phyloP scores from a whole-genome alignment of 2,113 vertebrate species.

The Percopsis transmontana region DNA sequence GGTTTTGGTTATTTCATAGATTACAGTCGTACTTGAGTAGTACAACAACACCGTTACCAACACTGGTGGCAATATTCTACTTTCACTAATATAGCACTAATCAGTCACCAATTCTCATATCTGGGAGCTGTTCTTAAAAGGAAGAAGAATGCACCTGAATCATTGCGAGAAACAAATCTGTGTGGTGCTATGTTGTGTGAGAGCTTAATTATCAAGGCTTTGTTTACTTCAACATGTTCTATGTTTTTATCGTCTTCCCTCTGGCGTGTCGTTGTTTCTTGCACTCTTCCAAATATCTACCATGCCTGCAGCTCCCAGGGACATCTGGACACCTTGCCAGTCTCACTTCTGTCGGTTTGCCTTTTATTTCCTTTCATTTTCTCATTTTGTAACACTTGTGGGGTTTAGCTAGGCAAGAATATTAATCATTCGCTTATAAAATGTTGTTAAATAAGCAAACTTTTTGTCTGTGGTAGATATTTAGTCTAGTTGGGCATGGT shows the following conservation, averaged over 20 bases:
- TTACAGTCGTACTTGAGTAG: background rate
- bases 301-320: conserved; percentile 47
- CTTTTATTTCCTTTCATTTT: conserved; percentile 36
- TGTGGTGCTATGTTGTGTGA: conserved; percentile 1
- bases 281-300: conserved; percentile 43
- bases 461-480: conserved; percentile 6
- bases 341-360: conserved; percentile 1
- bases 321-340: conserved; percentile 49
- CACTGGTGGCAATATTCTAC: background rate
- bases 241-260: conserved; percentile 40
- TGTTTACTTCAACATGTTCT: conserved; percentile 40
- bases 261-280: conserved; percentile 47
- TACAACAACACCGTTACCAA: too few species aligned
- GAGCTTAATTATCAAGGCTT: conserved; percentile 26
- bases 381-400: conserved; percentile 20
- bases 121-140: background rate
- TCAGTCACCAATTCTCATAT: conserved; percentile 1
- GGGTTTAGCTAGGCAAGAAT: background rate
- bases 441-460: conserved; percentile 1
- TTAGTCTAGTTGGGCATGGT: conserved; percentile 3
- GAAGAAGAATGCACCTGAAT: background rate
- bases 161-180: background rate
- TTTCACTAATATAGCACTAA: background rate
- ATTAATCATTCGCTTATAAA: conserved; percentile 31
- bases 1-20: background rate